Conservation (phyloP, 2,888 invertebrate genomes). For the Timema podura region DNA sequence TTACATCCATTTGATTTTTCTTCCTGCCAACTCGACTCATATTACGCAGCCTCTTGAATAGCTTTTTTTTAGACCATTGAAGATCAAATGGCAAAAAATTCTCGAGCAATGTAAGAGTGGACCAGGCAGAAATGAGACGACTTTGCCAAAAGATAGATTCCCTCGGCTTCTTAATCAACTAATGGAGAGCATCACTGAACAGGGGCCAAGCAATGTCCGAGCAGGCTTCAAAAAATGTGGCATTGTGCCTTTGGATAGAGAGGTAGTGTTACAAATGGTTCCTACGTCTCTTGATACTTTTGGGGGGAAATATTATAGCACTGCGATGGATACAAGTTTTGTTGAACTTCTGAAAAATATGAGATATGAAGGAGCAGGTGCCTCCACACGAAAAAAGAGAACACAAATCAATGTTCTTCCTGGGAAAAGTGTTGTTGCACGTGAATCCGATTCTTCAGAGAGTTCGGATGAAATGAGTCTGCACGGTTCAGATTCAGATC, state of each 20-base stretch:
- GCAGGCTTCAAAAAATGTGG: conserved; percentile 13
- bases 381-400: too few relatives aligned
- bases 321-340: too few relatives aligned
- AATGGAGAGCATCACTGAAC: not conserved
- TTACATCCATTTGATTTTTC: conserved; percentile 6
- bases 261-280: conserved; percentile 12
- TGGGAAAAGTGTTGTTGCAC: too few relatives aligned
- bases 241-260: conserved; percentile 11
- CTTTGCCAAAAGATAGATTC: conserved; percentile 8
- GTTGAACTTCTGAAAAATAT: too few relatives aligned
- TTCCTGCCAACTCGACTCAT: conserved; percentile 1
- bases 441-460: too few relatives aligned
- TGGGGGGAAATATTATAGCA: not conserved
- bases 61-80: not conserved
- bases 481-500: too few relatives aligned
- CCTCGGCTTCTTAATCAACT: conserved; percentile 6
- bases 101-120: conserved; percentile 8
- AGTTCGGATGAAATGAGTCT: too few relatives aligned
- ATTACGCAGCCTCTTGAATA: not conserved
- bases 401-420: too few relatives aligned
- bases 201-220: conserved; percentile 8
- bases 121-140: conserved; percentile 3
- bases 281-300: not conserved
- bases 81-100: conserved; percentile 1
- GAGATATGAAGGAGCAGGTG: too few relatives aligned